Conservation (phyloP, 2,888 invertebrate species). For the Exocentrus adspersus region DNA sequence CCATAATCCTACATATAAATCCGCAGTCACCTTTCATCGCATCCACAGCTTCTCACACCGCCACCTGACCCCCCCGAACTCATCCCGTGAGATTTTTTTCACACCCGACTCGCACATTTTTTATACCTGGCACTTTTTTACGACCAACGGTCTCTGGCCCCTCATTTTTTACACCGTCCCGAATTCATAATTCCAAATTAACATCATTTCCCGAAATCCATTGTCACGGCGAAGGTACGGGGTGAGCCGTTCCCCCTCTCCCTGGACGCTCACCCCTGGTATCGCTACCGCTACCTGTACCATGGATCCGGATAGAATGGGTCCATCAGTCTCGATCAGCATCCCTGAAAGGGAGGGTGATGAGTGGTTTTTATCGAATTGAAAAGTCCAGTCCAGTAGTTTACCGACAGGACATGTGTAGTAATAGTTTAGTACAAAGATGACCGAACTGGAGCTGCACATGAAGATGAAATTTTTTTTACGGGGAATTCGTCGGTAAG, state of each 20-base stretch:
- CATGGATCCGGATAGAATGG: slow-evolving; percentile 23
- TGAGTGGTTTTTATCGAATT: no score
- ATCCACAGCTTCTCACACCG: slow-evolving; percentile 9
- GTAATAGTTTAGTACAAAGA: slow-evolving; percentile 14
- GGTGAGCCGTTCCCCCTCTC: slow-evolving; percentile 44
- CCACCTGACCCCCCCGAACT: slow-evolving; percentile 27
- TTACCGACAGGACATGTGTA: no score
- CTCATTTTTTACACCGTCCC: slow-evolving; percentile 39
- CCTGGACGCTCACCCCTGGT: slow-evolving; percentile 38
- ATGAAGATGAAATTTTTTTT: slow-evolving; percentile 55
- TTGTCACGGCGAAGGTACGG: slow-evolving; percentile 24
- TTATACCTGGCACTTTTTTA: slow-evolving; percentile 41
- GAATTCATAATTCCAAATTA: slow-evolving; percentile 51
- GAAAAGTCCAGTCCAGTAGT: no score
- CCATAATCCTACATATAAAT: not conserved
- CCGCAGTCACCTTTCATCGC: no score
- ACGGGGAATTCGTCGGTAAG: slow-evolving; percentile 53
- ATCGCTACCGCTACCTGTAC: slow-evolving; percentile 38
- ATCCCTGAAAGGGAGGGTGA: no score
- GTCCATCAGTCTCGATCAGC: slow-evolving; percentile 51
- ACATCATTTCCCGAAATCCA: slow-evolving; percentile 51
- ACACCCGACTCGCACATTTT: slow-evolving; percentile 38
- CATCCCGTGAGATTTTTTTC: slow-evolving; percentile 47
- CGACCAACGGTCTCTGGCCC: slow-evolving; percentile 30
- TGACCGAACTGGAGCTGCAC: slow-evolving; percentile 51